A percentile compares a stretch with the other conserved stretches of the same genome.
Conservation (phyloP, 2,797 vertebrate species). For the Sebastes taczanowskii region DNA sequence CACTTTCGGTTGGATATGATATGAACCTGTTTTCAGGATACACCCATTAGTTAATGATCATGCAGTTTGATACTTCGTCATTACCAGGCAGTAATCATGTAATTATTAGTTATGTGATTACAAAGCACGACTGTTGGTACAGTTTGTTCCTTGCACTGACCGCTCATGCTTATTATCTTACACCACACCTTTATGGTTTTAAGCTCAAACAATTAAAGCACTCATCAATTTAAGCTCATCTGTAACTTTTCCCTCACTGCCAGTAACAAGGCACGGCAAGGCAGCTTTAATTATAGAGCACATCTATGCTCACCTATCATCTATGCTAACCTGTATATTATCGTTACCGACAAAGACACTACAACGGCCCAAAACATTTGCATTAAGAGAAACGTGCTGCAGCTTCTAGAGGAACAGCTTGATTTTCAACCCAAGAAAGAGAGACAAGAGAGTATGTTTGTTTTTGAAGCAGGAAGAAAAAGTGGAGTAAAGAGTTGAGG, state of each 20-base stretch:
- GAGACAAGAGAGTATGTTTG: neutral
- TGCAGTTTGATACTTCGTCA: accelerated
- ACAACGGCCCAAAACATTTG: too few relatives aligned
- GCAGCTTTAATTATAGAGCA: neutral
- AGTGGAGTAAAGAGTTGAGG: neutral
- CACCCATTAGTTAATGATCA: neutral
- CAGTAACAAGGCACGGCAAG: neutral
- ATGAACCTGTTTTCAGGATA: neutral
- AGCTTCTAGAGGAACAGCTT: neutral
- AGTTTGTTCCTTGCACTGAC: neutral
- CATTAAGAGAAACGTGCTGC: too few relatives aligned
- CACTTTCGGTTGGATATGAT: neutral
- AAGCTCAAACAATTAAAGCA: neutral
- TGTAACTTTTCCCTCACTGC: neutral
- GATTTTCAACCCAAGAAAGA: neutral
- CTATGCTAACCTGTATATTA: too few relatives aligned
- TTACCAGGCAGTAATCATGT: neutral
- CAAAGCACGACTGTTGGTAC: neutral
- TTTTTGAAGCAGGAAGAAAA: neutral
- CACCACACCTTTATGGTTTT: neutral
- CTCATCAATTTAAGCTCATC: neutral
- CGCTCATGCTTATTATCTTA: neutral
- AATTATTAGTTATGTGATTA: neutral
- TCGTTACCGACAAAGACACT: too few relatives aligned
- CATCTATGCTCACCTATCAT: too few relatives aligned